phyloP scores from a whole-genome alignment of 2,797 vertebrate species.

The Artibeus jamaicensis region DNA sequence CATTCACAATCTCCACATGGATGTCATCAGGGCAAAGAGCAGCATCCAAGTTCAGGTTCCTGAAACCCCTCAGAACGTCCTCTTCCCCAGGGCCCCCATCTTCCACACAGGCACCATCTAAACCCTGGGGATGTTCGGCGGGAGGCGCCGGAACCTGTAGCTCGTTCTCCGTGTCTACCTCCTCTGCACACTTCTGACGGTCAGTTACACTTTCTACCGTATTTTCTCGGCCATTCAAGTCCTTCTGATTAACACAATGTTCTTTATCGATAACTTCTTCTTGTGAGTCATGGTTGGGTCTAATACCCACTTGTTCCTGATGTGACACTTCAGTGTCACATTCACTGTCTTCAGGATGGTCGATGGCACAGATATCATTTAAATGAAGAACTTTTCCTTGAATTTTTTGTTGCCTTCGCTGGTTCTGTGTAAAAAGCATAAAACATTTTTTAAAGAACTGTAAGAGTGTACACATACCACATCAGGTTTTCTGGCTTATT shows the following conservation, averaged over 20 bases:
- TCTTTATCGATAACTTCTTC: conserved; percentile 74
- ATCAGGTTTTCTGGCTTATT: neutral
- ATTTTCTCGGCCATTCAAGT: conserved; percentile 63
- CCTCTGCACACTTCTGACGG: conserved; percentile 57
- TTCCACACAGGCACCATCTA: conserved; percentile 63
- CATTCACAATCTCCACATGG: conserved; percentile 70
- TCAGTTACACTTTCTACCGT: conserved; percentile 28
- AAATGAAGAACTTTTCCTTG: conserved; percentile 85
- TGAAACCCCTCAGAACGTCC: conserved; percentile 78
- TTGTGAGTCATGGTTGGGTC: conserved; percentile 59
- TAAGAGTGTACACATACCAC: neutral
- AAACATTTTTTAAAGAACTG: neutral
- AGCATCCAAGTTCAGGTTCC: conserved; percentile 79
- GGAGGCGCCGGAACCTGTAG: conserved; percentile 38
- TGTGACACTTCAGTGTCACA: conserved; percentile 51
- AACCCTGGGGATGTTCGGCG: conserved; percentile 44
- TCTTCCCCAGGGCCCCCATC: conserved; percentile 73
- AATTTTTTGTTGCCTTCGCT: conserved; percentile 91
- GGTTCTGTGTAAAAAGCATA: conserved; percentile 84
- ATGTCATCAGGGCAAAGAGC: conserved; percentile 76
- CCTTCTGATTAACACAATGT: conserved; percentile 49
- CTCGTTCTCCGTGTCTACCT: neutral
- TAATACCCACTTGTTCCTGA: conserved; percentile 60
- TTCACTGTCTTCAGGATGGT: conserved; percentile 70
- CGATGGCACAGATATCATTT: conserved; percentile 73